A percentile compares a stretch with the other conserved stretches of the same genome.
These are phyloP conservation scores for Luperina testacea DNA, from an alignment of 2,888 invertebrate genomes.

Conservation along the genomic window DNA sequence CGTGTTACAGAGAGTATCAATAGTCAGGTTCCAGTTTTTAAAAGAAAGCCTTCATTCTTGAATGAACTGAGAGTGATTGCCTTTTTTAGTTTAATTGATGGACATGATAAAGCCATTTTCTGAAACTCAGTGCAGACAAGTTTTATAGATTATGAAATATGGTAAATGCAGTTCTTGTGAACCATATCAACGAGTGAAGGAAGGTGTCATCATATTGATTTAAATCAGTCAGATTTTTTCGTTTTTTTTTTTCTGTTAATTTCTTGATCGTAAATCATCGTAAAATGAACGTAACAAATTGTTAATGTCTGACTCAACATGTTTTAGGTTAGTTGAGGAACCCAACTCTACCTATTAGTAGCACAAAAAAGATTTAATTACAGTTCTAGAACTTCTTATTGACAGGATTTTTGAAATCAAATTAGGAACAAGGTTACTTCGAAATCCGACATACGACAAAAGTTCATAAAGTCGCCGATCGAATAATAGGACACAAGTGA, in stretches of 20 bases:
- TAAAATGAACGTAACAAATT: background rate
- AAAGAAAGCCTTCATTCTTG: conserved; percentile 30
- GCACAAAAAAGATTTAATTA: background rate
- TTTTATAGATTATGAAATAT: background rate
- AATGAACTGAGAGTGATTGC: conserved; percentile 30
- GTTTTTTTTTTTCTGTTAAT: too few relatives aligned
- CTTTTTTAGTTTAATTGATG: conserved; percentile 22
- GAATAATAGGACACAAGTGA: conserved; percentile 46
- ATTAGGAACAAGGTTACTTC: conserved; percentile 19
- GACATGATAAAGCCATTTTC: conserved; percentile 2
- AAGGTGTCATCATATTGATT: background rate
- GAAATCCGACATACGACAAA: conserved; percentile 30
- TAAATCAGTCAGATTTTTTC: background rate
- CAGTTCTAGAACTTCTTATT: background rate
- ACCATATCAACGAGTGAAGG: background rate
- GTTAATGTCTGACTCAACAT: background rate
- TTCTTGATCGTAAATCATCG: background rate
- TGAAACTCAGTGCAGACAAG: background rate
- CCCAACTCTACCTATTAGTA: background rate
- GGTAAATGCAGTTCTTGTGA: background rate
- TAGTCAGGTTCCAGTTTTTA: conserved; percentile 34
- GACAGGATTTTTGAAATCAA: conserved; percentile 29
- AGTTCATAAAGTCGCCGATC: conserved; percentile 31
- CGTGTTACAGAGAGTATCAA: conserved; percentile 39
- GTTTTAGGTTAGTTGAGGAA: background rate